Percentiles rank a stretch among this genome's conserved stretches.
Conservation (phyloP, 2,113 vertebrate species). For the Kryptolebias marmoratus region DNA sequence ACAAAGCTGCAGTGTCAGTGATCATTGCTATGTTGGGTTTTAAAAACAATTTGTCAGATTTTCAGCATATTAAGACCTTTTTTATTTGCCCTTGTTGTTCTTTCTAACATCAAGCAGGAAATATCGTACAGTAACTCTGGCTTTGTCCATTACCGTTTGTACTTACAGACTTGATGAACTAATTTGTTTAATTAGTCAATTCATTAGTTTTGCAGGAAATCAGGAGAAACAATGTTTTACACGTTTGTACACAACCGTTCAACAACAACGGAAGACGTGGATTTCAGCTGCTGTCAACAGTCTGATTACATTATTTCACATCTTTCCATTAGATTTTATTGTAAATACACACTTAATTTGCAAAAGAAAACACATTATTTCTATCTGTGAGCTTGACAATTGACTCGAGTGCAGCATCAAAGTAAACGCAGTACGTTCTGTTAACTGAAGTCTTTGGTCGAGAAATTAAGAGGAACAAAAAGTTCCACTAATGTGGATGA, state of each 20-base stretch:
- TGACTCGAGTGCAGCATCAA: background rate
- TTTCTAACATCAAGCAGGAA: background rate
- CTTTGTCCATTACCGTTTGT: background rate
- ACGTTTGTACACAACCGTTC: background rate
- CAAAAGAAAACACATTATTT: background rate
- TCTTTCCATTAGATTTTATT: conserved; percentile 6
- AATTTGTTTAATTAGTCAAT: too few species aligned
- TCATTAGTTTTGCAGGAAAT: background rate
- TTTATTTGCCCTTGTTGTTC: background rate
- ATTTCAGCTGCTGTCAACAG: background rate
- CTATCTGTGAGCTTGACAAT: background rate
- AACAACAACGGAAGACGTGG: background rate
- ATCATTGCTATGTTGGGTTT: too few species aligned
- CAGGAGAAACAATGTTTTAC: conserved; percentile 1
- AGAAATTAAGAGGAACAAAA: background rate
- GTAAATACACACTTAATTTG: background rate
- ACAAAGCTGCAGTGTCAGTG: too few species aligned
- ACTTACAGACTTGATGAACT: too few species aligned
- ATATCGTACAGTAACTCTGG: background rate
- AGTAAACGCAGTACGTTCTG: background rate
- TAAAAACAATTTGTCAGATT: too few species aligned
- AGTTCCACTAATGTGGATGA: background rate
- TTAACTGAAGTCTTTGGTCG: background rate
- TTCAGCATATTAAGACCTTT: too few species aligned
- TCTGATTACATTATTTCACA: background rate